Base-by-base conservation (phyloP, 2,888 invertebrate genomes). In the Bellardia bayeri region DNA sequence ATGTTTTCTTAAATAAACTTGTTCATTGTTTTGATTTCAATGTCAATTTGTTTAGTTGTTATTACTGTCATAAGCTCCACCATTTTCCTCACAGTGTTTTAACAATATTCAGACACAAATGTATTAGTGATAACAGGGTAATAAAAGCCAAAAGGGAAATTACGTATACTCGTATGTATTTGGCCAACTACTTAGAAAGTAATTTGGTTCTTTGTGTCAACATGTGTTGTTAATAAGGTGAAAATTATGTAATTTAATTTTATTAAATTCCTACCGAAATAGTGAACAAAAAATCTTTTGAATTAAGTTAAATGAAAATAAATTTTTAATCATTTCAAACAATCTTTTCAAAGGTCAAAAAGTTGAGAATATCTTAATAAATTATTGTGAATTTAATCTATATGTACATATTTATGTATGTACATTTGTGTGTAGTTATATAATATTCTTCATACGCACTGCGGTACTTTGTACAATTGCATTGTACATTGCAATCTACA, bases 11-110 rank as follows among this genome's bases (percentile, higher is more conserved):
- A 13, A 61, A 61, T 33, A 30, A n/a, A n/a, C 40, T 16, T 42
- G 40, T 64, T 64, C 9, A 40, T 64, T 16, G 13, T 23, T 49
- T 61, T 30, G 11, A 61, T 45, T 69, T 74, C 45, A 61, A 54
- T 56, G 74, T 30, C 45, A 74, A 49, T 64, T 63, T 37, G 64
- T 64, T 76, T 51, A 51, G 63, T 64, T 76, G 75, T 76, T 64
- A 64, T 76, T 76, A 23, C 75, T 51, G 75, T 40, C 75, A 76
- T 76, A 64, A 76, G 75, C 63, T 76, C 33, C 63, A 51, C 45
- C 33, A 75, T 63, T 75, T 49, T 13, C 63, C 14, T 7, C 49
- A 33, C 49, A 61, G 40, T 58, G 8, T 58, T 61, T 61, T 5
- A n/a, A 58, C 16, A 4, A n/a, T 0, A n/a, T 56, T 42, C 8